These are phyloP conservation scores for Thymallus thymallus DNA, from an alignment of 2,113 vertebrate species.

Conservation along the genomic window DNA sequence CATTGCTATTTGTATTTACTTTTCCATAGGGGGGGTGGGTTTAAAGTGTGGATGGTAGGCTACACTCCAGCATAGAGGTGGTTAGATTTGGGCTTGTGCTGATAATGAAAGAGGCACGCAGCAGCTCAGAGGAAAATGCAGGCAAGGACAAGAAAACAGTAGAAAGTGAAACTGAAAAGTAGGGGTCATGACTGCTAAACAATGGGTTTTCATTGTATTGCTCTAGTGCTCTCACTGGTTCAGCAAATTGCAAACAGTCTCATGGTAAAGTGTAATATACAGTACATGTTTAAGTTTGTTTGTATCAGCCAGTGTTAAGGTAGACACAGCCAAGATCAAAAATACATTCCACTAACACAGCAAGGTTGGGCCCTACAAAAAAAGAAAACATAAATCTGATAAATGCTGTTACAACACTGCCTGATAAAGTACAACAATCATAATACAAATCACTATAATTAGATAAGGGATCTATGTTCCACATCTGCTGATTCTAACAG, in stretches of 20 bases:
- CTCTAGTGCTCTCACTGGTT: not conserved
- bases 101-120: slow-evolving; percentile 28
- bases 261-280: no score
- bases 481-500: no score
- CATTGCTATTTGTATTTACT: not conserved
- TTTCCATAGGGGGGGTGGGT: not conserved
- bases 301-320: no score
- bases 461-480: no score
- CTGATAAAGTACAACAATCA: no score
- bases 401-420: no score
- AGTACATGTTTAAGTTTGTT: no score
- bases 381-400: no score
- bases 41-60: not conserved
- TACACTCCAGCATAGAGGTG: not conserved
- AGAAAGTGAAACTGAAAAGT: slow-evolving; percentile 8
- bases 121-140: slow-evolving; percentile 21
- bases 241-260: not conserved
- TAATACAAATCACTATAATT: no score
- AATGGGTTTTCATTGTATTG: not conserved
- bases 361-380: no score
- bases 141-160: slow-evolving; percentile 19
- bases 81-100: not conserved
- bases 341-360: no score
- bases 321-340: no score
- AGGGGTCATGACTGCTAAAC: slow-evolving; percentile 3